Conservation (phyloP, 2,797 vertebrate genomes). For the Nannoperca obscura region DNA sequence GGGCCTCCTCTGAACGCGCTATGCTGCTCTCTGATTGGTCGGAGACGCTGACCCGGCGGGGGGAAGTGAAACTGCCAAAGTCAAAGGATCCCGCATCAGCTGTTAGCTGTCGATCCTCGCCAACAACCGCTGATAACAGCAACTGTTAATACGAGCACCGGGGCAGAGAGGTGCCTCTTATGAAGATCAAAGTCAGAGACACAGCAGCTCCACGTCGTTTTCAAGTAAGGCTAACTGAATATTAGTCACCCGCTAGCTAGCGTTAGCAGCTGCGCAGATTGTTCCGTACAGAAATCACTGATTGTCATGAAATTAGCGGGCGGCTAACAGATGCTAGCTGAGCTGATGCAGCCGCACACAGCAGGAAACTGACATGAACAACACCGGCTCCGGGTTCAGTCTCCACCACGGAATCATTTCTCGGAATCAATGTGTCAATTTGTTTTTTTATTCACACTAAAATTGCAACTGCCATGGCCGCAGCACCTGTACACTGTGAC, state of each 20-base stretch:
- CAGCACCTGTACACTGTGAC: not conserved
- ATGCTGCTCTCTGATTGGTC: slow-evolving; percentile 70
- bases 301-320: not conserved
- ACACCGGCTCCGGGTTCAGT: not conserved
- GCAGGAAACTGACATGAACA: not conserved
- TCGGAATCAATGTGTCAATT: not conserved
- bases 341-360: not conserved
- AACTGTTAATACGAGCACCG: not conserved
- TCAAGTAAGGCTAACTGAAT: slow-evolving; percentile 62
- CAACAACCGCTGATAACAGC: slow-evolving; percentile 43
- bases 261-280: slow-evolving; percentile 27
- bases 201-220: slow-evolving; percentile 38
- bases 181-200: slow-evolving; percentile 36
- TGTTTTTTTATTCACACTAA: not conserved
- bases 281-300: not conserved
- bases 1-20: not conserved
- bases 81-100: slow-evolving; percentile 73
- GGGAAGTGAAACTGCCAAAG: slow-evolving; percentile 71
- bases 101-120: slow-evolving; percentile 35
- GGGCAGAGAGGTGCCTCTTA: slow-evolving; percentile 7
- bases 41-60: slow-evolving; percentile 20
- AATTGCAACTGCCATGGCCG: fast-evolving
- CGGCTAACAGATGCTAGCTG: slow-evolving; percentile 33
- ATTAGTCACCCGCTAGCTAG: slow-evolving; percentile 17
- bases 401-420: not conserved